Evolutionary conservation across 1,140 invertebrate genomes (phyloP), one percentile per base, ranked within the genome.

Genomic region (Hylyphantes graminicola): DNA sequence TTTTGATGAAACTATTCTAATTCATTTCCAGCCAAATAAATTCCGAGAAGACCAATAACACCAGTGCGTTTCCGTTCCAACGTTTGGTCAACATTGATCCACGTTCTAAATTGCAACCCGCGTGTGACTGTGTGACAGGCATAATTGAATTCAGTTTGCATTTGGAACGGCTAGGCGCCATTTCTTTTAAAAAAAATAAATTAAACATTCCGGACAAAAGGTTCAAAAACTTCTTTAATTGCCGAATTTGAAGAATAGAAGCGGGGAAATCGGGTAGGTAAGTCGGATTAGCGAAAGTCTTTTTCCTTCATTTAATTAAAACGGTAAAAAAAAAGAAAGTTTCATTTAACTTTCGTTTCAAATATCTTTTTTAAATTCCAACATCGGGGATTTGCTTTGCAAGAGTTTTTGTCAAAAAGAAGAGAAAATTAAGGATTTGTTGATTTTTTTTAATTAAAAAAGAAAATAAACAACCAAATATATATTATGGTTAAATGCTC

Each of bases 291-390:
- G 13, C 9, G 7, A 72, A 72, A 53, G 54, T 72, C 64, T 19
- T 21, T 72, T 17, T 54, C 68, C 17, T 17, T 74, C 48, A 74
- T 57, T 74, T 74, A 74, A 74, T 57, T 74, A 74, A 55, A 59
- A 57, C 9, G 12, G 35, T 35, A 35, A 54, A 72, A 51, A 51
- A 51, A 70, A 11, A 57, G 35, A 59, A 74, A 59, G 53, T 74
- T 74, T 67, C 55, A 74, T 74, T 74, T 74, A 74, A 74, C 72
- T 74, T 74, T 74, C 72, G 72, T 74, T 74, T 74, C 19, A 72
- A 74, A 74, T 74, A 74, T 74, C 55, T 74, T 55, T 21, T n/a
- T 72, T 72, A 53, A 53, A 72, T 51, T 54, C 13, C 15, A 67
- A 13, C 15, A 19, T 11, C 21, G 19, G 35, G 19, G 2, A 19